Evolutionary conservation across 2,888 invertebrate species (phyloP).

Genomic region (Ormia ochracea): DNA sequence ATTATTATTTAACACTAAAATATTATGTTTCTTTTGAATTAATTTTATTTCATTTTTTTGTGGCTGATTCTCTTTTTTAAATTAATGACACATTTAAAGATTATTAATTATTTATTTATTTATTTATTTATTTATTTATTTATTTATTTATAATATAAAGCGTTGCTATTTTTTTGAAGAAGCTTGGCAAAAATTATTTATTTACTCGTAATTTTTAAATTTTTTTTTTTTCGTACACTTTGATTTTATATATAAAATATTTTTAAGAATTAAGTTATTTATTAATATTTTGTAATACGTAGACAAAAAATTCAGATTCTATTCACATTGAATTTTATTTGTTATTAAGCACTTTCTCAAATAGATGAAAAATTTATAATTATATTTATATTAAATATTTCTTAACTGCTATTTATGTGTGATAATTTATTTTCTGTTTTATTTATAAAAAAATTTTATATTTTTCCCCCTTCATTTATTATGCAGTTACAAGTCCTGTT

Average conservation of each 20-base stretch:
- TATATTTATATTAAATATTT: constrained; percentile 4
- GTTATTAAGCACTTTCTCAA: constrained; percentile 14
- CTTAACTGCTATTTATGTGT: not conserved
- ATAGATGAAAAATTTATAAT: not conserved
- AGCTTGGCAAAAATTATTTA: constrained; percentile 26
- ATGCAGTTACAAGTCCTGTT: too few species aligned
- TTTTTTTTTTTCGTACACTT: constrained; percentile 8
- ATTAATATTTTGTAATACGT: not conserved
- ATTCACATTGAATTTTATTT: not conserved
- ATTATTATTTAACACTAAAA: too few species aligned
- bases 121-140: not conserved
- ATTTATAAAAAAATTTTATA: not conserved
- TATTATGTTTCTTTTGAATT: too few species aligned
- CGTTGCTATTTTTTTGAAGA: constrained; percentile 8
- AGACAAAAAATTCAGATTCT: not conserved
- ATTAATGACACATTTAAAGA: not conserved
- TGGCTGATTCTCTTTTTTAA: not conserved
- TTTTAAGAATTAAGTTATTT: constrained; percentile 2
- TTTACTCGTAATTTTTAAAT: not conserved
- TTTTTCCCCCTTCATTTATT: too few species aligned
- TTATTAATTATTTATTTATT: constrained; percentile 16
- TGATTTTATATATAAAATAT: not conserved
- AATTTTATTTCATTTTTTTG: too few species aligned
- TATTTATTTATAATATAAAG: constrained; percentile 14
- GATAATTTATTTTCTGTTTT: not conserved